Base-by-base conservation (phyloP, 2,888 invertebrate genomes). In the Luperina nickerlii region DNA sequence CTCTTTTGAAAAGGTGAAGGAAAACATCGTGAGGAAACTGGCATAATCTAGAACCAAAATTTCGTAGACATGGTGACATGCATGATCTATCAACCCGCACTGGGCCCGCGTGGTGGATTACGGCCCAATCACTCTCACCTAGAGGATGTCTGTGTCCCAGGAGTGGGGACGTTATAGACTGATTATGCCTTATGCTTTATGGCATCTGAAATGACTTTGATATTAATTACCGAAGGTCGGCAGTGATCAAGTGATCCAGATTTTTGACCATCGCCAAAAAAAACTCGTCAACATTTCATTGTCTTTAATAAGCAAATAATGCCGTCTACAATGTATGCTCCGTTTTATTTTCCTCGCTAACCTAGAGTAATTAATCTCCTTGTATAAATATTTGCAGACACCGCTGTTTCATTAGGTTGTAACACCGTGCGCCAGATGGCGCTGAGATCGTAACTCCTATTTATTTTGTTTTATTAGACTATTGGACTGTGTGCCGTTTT, bases 401-500 rank as follows among this genome's bases (percentile, higher is more conserved):
- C 90, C 91, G 69, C 78, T 93, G 92, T 94, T 95, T 95, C 93
- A 95, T 94, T 94, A 92, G 90, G 87, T 88, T 87, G 90, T 92
- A 82, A 85, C 83, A 77, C 62, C 68, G 79, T 65, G 78, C 92
- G 91, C 82, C 90, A 90, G 88, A 90, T 90, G 92, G 84, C 90
- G 87, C 89, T 92, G 91, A 92, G 94, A 91, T 94, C 93, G 94
- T 95, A 94, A 95, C 93, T 95, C 90, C 94, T 94, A 94, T 94
- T 95, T 95, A 94, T 94, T 93, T 93, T 94, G 93, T 94, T 94
- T 94, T 93, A 92, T 92, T 90, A 76, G 81, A 80, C 90, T 82
- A 90, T 87, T 82, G 89, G 88, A 78, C 80, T 60, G 75, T n/a
- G 42, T 62, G 24, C 51, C 66, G 72, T 83, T 74, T 83, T 81